Percentiles rank a stretch among this genome's conserved stretches.
Conservation (phyloP, 2,113 vertebrate species). For the Tetrao urogallus region DNA sequence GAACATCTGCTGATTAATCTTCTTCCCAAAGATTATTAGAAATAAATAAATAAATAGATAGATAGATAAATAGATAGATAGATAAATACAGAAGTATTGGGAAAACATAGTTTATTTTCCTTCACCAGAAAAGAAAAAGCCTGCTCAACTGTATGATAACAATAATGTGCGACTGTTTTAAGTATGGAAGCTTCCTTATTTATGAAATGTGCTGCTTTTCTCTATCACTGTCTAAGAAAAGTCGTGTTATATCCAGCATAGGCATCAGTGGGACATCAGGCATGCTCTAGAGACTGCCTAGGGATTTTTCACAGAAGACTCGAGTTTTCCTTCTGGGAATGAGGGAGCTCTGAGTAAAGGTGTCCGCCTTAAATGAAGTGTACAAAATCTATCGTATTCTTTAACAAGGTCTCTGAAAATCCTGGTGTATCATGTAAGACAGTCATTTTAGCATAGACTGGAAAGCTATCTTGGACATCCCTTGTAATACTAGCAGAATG, state of each 20-base stretch:
- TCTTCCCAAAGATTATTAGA: background rate
- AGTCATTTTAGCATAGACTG: fast-evolving
- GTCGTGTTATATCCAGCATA: background rate
- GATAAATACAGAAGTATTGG: fast-evolving
- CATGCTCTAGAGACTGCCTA: fast-evolving
- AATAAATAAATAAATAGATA: background rate
- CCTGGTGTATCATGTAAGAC: fast-evolving
- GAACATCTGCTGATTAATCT: background rate
- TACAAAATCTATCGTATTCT: background rate
- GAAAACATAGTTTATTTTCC: background rate
- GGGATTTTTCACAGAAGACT: background rate
- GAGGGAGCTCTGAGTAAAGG: background rate
- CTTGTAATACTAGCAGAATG: background rate
- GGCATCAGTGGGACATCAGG: background rate
- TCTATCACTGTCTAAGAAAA: background rate
- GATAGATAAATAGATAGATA: no score
- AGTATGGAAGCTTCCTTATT: background rate
- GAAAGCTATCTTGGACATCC: background rate
- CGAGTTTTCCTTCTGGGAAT: background rate
- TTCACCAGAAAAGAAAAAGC: background rate
- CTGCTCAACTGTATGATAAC: fast-evolving
- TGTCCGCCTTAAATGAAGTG: background rate
- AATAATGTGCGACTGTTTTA: fast-evolving
- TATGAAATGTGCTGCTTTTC: background rate
- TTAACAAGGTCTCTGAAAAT: background rate